Conservation (phyloP, 1,140 invertebrate genomes). For the Drosophila neocordata region DNA sequence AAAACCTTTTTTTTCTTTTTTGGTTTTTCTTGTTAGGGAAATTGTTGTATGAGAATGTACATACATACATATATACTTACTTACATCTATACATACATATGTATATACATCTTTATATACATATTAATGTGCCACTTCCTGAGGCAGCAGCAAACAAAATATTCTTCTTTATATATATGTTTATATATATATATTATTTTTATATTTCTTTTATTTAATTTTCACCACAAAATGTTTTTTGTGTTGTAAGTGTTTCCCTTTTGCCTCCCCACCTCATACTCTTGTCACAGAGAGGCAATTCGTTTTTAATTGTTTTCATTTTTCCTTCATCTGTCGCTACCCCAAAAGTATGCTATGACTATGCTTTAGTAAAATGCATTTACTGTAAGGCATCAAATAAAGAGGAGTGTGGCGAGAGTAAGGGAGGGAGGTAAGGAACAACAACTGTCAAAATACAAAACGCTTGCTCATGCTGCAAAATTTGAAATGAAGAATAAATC, state of each 20-base stretch:
- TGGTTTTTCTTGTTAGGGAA: neutral
- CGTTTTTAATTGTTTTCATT: constrained; percentile 67
- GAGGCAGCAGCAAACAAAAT: constrained; percentile 36
- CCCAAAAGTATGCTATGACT: constrained; percentile 29
- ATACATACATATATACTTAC: too few species aligned
- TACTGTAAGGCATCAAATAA: neutral
- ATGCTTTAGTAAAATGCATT: neutral
- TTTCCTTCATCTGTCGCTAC: constrained; percentile 20
- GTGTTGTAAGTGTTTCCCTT: constrained; percentile 27
- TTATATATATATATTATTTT: constrained; percentile 23
- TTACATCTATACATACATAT: too few species aligned
- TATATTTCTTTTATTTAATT: constrained; percentile 48
- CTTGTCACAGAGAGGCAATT: constrained; percentile 46
- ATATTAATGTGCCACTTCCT: constrained; percentile 42
- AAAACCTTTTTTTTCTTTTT: constrained; percentile 17
- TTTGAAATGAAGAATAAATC: constrained; percentile 70
- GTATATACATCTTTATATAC: too few species aligned
- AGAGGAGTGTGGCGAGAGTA: neutral
- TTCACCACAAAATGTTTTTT: constrained; percentile 32
- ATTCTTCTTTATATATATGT: constrained; percentile 11
- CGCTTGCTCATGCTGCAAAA: constrained; percentile 65
- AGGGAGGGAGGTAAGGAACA: neutral
- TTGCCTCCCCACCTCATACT: neutral
- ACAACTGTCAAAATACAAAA: constrained; percentile 78
- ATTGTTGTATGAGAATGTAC: constrained; percentile 13